phyloP scores from a whole-genome alignment of 2,888 invertebrate genomes.

The Acanthosepion pharaonis region DNA sequence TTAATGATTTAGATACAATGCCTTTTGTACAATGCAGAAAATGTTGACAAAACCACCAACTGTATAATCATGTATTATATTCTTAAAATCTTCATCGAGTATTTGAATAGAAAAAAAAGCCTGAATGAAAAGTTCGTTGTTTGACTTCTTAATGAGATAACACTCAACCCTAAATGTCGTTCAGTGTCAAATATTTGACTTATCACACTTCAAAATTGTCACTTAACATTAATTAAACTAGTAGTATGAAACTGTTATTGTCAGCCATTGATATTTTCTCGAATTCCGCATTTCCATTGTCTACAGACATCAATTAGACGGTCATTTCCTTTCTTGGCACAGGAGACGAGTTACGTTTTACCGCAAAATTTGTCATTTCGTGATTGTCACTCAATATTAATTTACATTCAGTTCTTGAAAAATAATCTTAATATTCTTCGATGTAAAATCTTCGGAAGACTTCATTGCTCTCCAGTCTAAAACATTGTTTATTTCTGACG shows the following conservation, averaged over 20 bases:
- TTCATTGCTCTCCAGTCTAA: background rate
- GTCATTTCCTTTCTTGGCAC: background rate
- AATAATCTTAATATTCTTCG: background rate
- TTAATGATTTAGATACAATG: background rate
- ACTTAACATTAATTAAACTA: conserved; percentile 33
- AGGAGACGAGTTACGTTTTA: background rate
- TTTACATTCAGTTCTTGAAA: background rate
- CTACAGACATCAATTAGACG: background rate
- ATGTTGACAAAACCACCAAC: background rate
- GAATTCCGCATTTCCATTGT: background rate
- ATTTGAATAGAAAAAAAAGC: background rate
- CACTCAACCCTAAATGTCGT: background rate
- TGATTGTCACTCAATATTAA: conserved; percentile 14
- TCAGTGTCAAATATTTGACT: background rate
- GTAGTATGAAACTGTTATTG: background rate
- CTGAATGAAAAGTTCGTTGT: background rate
- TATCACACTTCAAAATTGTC: conserved; percentile 7
- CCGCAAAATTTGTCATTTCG: background rate
- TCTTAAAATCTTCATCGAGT: background rate
- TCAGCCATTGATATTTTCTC: background rate
- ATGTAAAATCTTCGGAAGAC: background rate
- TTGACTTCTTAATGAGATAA: background rate
- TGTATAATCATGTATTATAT: background rate
- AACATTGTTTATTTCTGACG: background rate
- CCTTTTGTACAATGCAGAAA: background rate